A percentile compares a stretch with the other conserved stretches of the same genome.
These are phyloP conservation scores for Pyrocoelia pectoralis DNA, from an alignment of 2,888 invertebrate genomes.

Conservation along the genomic window DNA sequence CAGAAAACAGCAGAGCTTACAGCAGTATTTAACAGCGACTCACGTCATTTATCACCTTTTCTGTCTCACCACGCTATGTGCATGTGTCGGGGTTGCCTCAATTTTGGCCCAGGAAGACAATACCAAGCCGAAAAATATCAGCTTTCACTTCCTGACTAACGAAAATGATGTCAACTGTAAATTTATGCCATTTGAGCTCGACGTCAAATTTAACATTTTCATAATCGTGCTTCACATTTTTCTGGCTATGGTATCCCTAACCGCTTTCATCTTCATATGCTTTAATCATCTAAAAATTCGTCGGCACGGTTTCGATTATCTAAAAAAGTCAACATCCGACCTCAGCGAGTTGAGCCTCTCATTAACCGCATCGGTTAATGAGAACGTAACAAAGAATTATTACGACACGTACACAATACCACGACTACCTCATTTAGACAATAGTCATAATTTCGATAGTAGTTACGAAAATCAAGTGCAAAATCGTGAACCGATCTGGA, in stretches of 20 bases:
- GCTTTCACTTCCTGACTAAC: constrained; percentile 18
- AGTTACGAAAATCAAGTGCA: constrained; percentile 34
- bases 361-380: constrained; percentile 39
- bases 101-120: constrained; percentile 58
- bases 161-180: constrained; percentile 48
- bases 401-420: constrained; percentile 56
- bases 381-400: constrained; percentile 46
- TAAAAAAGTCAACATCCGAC: constrained; percentile 58
- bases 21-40: constrained; percentile 57
- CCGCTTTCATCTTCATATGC: constrained; percentile 58
- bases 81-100: constrained; percentile 64
- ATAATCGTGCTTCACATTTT: constrained; percentile 63
- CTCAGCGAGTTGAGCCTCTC: constrained; percentile 55
- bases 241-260: constrained; percentile 60
- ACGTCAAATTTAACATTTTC: constrained; percentile 62
- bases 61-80: constrained; percentile 62
- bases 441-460: constrained; percentile 11
- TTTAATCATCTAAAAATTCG: constrained; percentile 50
- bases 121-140: constrained; percentile 27
- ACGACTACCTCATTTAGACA: constrained; percentile 35
- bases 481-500: constrained; percentile 48
- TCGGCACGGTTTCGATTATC: constrained; percentile 52
- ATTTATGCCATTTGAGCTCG: constrained; percentile 61
- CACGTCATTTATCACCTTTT: constrained; percentile 63
- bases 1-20: constrained; percentile 53